phyloP scores from a whole-genome alignment of 1,140 invertebrate genomes.

The Probaryconus sp. region DNA sequence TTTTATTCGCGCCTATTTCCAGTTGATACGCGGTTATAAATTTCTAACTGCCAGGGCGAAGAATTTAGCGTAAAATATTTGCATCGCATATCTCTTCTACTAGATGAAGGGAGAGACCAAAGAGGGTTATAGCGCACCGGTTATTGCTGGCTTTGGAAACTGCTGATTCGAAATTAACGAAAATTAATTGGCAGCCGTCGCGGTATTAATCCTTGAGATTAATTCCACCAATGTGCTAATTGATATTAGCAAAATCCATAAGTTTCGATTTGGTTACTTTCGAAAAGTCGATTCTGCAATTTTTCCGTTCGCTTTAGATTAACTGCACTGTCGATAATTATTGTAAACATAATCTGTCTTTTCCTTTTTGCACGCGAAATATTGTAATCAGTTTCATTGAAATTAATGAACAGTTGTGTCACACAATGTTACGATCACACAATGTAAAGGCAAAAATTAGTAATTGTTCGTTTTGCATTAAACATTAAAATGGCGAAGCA shows the following conservation, averaged over 20 bases:
- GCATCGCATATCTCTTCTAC: slow-evolving; percentile 40
- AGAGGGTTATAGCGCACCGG: slow-evolving; percentile 55
- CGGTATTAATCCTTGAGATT: slow-evolving; percentile 75
- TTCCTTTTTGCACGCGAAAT: too few species aligned
- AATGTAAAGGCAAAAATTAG: too few species aligned
- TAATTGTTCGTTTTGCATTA: too few species aligned
- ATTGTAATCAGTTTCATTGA: too few species aligned
- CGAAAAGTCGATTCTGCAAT: slow-evolving; percentile 34
- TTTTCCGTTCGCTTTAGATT: slow-evolving; percentile 2
- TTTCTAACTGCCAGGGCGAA: slow-evolving; percentile 25
- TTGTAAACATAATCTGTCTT: too few species aligned
- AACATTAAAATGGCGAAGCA: too few species aligned
- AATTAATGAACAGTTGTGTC: too few species aligned
- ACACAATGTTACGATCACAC: too few species aligned
- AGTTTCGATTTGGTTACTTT: slow-evolving; percentile 38
- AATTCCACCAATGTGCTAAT: slow-evolving; percentile 73
- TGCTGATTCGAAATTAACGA: slow-evolving; percentile 76
- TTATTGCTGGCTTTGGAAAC: slow-evolving; percentile 68
- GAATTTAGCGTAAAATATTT: slow-evolving; percentile 50
- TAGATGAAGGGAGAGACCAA: slow-evolving; percentile 57
- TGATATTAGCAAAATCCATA: slow-evolving; percentile 64
- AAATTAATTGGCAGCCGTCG: slow-evolving; percentile 76
- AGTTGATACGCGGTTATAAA: slow-evolving; percentile 20
- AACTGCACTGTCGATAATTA: too few species aligned
- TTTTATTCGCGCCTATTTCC: slow-evolving; percentile 15